These are phyloP conservation scores for Sylvietta virens DNA, from an alignment of 2,113 vertebrate genomes.

Conservation along the genomic window DNA sequence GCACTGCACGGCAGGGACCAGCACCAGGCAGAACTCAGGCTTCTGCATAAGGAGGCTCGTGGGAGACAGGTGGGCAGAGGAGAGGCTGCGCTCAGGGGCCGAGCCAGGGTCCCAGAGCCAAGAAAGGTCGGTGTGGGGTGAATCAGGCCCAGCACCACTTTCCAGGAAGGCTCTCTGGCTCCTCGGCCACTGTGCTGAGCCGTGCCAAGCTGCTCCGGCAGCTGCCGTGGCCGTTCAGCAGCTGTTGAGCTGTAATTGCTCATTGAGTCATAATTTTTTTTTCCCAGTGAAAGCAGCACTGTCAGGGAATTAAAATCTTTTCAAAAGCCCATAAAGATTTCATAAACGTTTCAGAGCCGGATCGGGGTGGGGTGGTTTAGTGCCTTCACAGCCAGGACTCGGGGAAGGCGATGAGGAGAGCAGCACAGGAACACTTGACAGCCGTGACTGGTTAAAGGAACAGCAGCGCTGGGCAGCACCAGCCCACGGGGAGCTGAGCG, in stretches of 20 bases:
- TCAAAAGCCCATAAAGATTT: slow-evolving; percentile 26
- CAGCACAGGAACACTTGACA: not conserved
- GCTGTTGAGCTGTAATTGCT: slow-evolving; percentile 52
- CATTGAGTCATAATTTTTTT: not conserved
- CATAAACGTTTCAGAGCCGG: not conserved
- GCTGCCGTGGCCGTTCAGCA: not conserved
- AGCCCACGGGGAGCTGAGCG: rapidly evolving
- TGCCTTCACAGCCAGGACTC: not conserved
- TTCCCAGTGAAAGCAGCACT: not conserved
- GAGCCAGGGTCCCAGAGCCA: rapidly evolving
- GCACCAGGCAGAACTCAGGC: not conserved
- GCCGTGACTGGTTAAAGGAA: not conserved
- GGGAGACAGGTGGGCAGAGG: not conserved
- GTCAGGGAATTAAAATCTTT: slow-evolving; percentile 49
- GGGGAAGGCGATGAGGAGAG: not conserved
- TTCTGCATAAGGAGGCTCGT: rapidly evolving
- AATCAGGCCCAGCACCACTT: not conserved
- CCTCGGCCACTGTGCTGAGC: rapidly evolving
- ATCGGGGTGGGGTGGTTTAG: not conserved
- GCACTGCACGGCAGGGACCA: rapidly evolving
- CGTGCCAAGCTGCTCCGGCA: not conserved
- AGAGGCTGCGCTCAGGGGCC: not conserved
- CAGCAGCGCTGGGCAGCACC: rapidly evolving
- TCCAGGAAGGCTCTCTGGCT: not conserved
- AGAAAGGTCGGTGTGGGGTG: rapidly evolving